A percentile compares a stretch with the other conserved stretches of the same genome.
Evolutionary conservation across 2,888 invertebrate genomes (phyloP).

Genomic region (Lasius fuliginosus): DNA sequence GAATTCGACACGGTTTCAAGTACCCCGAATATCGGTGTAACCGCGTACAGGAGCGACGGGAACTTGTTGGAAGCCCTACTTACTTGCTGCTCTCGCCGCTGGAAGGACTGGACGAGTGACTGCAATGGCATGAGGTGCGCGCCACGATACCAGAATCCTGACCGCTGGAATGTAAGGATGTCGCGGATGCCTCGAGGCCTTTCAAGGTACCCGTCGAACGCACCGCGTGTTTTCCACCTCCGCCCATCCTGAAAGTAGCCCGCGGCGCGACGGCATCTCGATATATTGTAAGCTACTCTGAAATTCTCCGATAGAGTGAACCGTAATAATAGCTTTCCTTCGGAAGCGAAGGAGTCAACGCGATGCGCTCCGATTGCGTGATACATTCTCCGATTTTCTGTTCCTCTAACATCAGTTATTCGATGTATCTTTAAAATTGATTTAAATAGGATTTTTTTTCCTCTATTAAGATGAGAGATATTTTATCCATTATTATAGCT

Average conservation of each 20-base stretch:
- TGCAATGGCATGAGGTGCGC: slow-evolving; percentile 89
- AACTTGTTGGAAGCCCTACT: slow-evolving; percentile 76
- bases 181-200: slow-evolving; percentile 91
- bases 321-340: not conserved
- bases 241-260: slow-evolving; percentile 71
- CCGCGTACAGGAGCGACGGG: not conserved
- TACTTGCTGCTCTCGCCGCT: slow-evolving; percentile 92
- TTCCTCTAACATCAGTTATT: not conserved
- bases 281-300: slow-evolving; percentile 56
- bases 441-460: not conserved
- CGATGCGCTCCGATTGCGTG: not conserved
- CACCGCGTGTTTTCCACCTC: slow-evolving; percentile 71
- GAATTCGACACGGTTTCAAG: not conserved
- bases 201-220: slow-evolving; percentile 79
- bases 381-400: not conserved
- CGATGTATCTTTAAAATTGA: not conserved
- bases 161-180: slow-evolving; percentile 93
- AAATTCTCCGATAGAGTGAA: slow-evolving; percentile 63
- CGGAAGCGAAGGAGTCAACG: not conserved
- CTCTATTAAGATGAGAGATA: not conserved
- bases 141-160: slow-evolving; percentile 93
- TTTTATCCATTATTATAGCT: not conserved
- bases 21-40: not conserved
- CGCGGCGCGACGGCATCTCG: slow-evolving; percentile 58
- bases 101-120: slow-evolving; percentile 89